These are phyloP conservation scores for Crematogaster levior DNA, from an alignment of 2,888 invertebrate genomes.

Conservation along the genomic window DNA sequence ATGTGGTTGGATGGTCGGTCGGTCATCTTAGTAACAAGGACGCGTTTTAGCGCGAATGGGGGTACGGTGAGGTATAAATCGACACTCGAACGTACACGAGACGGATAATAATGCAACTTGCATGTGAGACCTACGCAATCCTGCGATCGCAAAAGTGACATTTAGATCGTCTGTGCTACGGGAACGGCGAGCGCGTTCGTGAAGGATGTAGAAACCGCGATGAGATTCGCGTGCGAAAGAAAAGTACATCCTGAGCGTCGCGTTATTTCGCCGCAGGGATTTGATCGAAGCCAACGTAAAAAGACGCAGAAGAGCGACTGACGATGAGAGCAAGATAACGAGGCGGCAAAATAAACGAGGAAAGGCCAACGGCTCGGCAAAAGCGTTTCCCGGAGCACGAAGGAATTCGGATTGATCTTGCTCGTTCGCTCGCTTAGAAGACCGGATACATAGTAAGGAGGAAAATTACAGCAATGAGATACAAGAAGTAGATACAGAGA, in stretches of 20 bases:
- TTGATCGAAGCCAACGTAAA: constrained; percentile 49
- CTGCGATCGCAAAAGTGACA: constrained; percentile 57
- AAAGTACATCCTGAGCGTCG: constrained; percentile 33
- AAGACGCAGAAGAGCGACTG: constrained; percentile 58
- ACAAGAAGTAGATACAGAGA: constrained; percentile 40
- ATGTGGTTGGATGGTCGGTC: constrained; percentile 73
- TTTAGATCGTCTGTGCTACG: constrained; percentile 36
- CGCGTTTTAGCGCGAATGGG: constrained; percentile 72
- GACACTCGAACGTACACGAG: constrained; percentile 70
- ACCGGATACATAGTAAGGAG: constrained; percentile 41
- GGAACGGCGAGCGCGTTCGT: constrained; percentile 26
- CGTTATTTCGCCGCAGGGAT: constrained; percentile 35
- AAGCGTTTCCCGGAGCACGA: constrained; percentile 60
- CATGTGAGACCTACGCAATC: constrained; percentile 57
- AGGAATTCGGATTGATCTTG: constrained; percentile 51
- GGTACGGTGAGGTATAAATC: constrained; percentile 71
- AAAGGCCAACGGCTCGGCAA: constrained; percentile 63
- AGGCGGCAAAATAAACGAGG: constrained; percentile 65
- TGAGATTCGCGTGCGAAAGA: constrained; percentile 44
- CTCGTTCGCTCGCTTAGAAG: constrained; percentile 64
- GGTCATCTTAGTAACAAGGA: constrained; percentile 74
- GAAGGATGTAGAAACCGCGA: constrained; percentile 52
- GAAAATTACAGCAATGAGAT: constrained; percentile 38
- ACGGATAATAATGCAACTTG: constrained; percentile 71
- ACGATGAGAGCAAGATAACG: constrained; percentile 66